Percentiles rank a stretch among this genome's conserved stretches.
These are phyloP conservation scores for Crax fasciolata DNA, from an alignment of 2,797 vertebrate genomes.

Conservation along the genomic window DNA sequence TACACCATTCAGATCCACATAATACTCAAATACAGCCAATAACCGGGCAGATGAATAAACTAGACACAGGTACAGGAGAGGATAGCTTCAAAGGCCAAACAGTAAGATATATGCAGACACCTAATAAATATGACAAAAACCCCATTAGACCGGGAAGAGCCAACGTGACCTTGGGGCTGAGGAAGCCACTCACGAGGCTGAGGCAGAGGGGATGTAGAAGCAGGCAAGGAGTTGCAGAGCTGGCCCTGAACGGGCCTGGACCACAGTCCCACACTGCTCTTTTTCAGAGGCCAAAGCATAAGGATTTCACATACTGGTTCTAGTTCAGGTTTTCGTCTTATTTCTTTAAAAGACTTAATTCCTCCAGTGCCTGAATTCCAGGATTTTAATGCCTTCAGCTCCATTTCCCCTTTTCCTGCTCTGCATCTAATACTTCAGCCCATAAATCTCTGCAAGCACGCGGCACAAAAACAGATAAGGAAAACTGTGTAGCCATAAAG, in stretches of 20 bases:
- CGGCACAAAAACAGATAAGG: slow-evolving; percentile 52
- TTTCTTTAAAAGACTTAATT: slow-evolving; percentile 3
- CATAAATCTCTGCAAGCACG: slow-evolving; percentile 58
- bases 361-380: background rate
- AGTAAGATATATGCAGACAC: background rate
- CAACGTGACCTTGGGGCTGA: background rate
- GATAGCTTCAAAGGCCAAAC: slow-evolving; percentile 42
- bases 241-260: background rate
- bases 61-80: background rate
- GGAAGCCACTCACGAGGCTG: background rate
- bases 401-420: slow-evolving; percentile 30
- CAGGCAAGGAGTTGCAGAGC: background rate
- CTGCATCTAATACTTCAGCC: slow-evolving; percentile 48
- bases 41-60: background rate
- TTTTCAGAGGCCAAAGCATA: background rate
- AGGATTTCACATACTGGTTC: background rate
- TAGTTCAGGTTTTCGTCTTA: background rate
- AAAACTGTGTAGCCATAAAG: slow-evolving; percentile 28
- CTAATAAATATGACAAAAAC: slow-evolving; percentile 51
- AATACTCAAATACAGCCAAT: background rate
- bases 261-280: background rate
- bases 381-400: slow-evolving; percentile 42
- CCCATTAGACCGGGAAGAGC: slow-evolving; percentile 3
- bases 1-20: background rate
- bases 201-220: background rate